phyloP scores from a whole-genome alignment of 2,797 vertebrate species.

The Aselliscus stoliczkanus region DNA sequence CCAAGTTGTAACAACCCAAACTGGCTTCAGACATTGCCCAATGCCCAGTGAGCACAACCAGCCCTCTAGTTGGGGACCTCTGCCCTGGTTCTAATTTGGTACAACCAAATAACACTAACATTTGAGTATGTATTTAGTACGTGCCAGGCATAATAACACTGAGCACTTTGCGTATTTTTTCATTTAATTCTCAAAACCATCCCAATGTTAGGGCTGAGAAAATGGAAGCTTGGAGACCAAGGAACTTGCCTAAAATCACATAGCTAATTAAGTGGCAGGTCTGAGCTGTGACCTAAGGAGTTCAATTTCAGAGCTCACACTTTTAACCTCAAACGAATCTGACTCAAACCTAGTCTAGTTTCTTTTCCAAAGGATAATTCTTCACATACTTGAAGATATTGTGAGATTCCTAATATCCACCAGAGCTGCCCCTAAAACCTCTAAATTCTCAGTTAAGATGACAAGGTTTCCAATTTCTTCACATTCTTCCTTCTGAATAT shows the following conservation, averaged over 20 bases:
- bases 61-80: background rate
- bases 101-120: background rate
- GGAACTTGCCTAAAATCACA: background rate
- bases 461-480: background rate
- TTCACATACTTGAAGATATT: background rate
- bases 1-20: background rate
- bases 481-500: background rate
- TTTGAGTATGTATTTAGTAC: background rate
- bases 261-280: background rate
- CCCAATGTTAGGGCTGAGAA: background rate
- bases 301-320: background rate
- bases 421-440: background rate
- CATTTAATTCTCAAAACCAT: constrained; percentile 16
- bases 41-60: background rate
- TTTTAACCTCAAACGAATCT: constrained; percentile 34
- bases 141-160: background rate
- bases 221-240: background rate
- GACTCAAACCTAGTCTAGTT: background rate
- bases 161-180: background rate
- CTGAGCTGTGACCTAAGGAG: background rate
- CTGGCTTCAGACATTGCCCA: background rate
- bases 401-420: constrained; percentile 10
- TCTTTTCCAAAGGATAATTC: constrained; percentile 14
- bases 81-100: background rate
- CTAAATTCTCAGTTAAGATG: background rate